Percentiles rank a stretch among this genome's conserved stretches.
phyloP scores from a whole-genome alignment of 2,888 invertebrate genomes.

The Andrena marginata region DNA sequence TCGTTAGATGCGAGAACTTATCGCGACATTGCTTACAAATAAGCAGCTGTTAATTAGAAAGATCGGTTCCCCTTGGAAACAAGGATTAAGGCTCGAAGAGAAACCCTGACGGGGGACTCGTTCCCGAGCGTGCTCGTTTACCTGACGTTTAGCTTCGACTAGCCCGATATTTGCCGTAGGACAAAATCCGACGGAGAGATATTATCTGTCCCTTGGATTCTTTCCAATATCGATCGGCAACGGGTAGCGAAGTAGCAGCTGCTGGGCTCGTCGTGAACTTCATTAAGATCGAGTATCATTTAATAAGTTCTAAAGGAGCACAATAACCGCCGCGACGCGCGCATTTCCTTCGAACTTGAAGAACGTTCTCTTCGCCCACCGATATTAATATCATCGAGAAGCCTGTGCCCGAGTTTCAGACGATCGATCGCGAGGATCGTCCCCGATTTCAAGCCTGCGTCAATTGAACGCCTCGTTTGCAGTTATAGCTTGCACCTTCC shows the following conservation, averaged over 20 bases:
- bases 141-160: constrained; percentile 79
- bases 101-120: constrained; percentile 33
- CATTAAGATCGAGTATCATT: constrained; percentile 60
- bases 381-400: constrained; percentile 8
- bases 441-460: not conserved
- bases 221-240: constrained; percentile 69
- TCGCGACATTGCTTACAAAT: no score
- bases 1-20: no score
- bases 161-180: constrained; percentile 66
- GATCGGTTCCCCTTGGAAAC: not conserved
- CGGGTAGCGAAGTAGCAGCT: constrained; percentile 63
- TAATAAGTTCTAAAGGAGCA: constrained; percentile 50
- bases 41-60: not conserved
- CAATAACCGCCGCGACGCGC: constrained; percentile 27
- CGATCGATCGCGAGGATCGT: not conserved
- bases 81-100: not conserved
- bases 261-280: constrained; percentile 65
- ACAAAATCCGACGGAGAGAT: constrained; percentile 75
- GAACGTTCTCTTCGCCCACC: not conserved
- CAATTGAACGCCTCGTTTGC: no score
- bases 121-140: constrained; percentile 70
- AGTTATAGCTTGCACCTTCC: not conserved
- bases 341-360: constrained; percentile 1
- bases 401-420: not conserved
- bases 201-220: constrained; percentile 80